A percentile compares a stretch with the other conserved stretches of the same genome.
Conservation (phyloP, 2,888 invertebrate genomes). For the Hirtodrosophila duncani region DNA sequence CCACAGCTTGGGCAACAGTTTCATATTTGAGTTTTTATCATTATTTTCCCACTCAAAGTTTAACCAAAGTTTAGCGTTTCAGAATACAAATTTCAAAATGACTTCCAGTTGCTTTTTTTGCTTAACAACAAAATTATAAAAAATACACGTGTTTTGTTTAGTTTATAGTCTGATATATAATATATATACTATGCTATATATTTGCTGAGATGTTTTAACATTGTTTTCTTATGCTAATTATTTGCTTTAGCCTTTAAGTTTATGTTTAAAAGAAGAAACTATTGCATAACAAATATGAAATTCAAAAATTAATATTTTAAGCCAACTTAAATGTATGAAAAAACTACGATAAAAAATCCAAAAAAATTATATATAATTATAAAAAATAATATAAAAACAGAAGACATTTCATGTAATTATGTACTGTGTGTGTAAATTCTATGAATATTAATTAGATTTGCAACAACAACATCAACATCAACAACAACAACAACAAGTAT, state of each 20-base stretch:
- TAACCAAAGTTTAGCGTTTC: conserved; percentile 57
- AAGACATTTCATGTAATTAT: conserved; percentile 45
- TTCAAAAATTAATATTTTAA: conserved; percentile 46
- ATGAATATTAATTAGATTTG: conserved; percentile 37
- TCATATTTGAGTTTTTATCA: conserved; percentile 10
- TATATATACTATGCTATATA: conserved; percentile 22
- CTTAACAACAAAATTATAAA: conserved; percentile 12
- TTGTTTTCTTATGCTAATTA: conserved; percentile 39
- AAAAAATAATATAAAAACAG: conserved; percentile 19
- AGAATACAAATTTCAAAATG: conserved; percentile 35
- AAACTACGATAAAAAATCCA: neutral
- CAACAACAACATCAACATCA: conserved; percentile 30
- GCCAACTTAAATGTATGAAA: conserved; percentile 45
- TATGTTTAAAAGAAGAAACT: too few species aligned
- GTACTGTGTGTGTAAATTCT: conserved; percentile 42
- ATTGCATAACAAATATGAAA: conserved; percentile 18
- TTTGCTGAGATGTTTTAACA: conserved; percentile 25
- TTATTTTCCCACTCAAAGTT: conserved; percentile 67
- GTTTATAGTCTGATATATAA: conserved; percentile 43
- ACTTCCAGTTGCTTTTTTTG: conserved; percentile 51
- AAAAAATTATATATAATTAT: conserved; percentile 16
- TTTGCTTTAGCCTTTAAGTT: conserved; percentile 28
- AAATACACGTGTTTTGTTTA: conserved; percentile 35
- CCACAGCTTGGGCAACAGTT: neutral
- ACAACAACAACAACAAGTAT: conserved; percentile 10